Conservation (phyloP, 2,888 invertebrate genomes). For the Mythimna loreyi region DNA sequence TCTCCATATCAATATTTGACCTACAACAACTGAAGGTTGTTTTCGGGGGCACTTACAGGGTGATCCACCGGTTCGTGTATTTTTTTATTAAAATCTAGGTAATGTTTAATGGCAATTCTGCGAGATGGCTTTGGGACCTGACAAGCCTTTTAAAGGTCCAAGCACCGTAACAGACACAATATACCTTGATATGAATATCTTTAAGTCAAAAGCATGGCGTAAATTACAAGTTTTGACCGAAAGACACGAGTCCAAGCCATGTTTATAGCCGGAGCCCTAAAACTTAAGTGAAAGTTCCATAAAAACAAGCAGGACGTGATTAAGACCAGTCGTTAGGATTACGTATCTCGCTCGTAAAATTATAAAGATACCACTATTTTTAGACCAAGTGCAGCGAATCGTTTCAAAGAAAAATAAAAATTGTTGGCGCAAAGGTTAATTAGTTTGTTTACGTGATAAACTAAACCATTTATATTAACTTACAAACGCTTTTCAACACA, state of each 20-base stretch:
- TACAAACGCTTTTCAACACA: constrained; percentile 37
- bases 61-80: too few species aligned
- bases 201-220: background rate
- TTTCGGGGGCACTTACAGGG: too few species aligned
- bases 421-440: constrained; percentile 37
- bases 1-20: too few species aligned
- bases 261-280: constrained; percentile 34
- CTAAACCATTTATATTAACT: constrained; percentile 21
- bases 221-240: background rate
- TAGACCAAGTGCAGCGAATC: constrained; percentile 30
- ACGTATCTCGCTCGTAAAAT: constrained; percentile 44
- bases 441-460: constrained; percentile 42
- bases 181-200: too few species aligned
- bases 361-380: constrained; percentile 45
- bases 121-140: too few species aligned
- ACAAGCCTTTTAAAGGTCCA: too few species aligned
- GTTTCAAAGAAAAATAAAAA: constrained; percentile 46
- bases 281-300: constrained; percentile 54
- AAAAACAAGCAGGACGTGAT: constrained; percentile 40
- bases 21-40: too few species aligned
- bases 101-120: too few species aligned
- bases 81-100: too few species aligned
- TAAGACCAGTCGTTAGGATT: constrained; percentile 42
- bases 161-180: too few species aligned
- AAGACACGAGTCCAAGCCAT: constrained; percentile 4